Conservation (phyloP, 1,140 invertebrate species). For the Lerema accius region DNA sequence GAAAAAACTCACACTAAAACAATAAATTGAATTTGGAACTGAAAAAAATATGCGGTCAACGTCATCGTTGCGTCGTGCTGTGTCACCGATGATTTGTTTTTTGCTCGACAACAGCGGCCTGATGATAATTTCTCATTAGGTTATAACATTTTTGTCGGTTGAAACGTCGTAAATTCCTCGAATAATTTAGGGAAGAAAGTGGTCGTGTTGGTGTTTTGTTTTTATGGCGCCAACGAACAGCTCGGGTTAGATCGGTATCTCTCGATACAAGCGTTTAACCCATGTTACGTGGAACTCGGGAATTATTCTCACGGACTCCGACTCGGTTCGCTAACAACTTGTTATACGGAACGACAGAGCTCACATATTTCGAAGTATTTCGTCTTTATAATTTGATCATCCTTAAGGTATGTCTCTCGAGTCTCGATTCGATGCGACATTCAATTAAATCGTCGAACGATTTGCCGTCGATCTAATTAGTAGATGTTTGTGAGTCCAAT, state of each 20-base stretch:
- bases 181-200: slow-evolving; percentile 82
- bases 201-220: slow-evolving; percentile 79
- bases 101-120: slow-evolving; percentile 59
- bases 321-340: slow-evolving; percentile 66
- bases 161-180: slow-evolving; percentile 79
- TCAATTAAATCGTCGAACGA: slow-evolving; percentile 7
- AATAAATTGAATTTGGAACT: slow-evolving; percentile 70
- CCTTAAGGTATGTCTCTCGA: background rate
- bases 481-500: background rate
- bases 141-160: slow-evolving; percentile 80
- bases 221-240: slow-evolving; percentile 79
- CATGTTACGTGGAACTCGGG: slow-evolving; percentile 76
- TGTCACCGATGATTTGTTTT: slow-evolving; percentile 62
- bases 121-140: slow-evolving; percentile 83
- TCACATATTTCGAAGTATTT: slow-evolving; percentile 32
- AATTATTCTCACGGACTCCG: slow-evolving; percentile 71
- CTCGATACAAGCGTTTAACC: slow-evolving; percentile 79
- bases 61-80: slow-evolving; percentile 46
- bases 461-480: slow-evolving; percentile 3
- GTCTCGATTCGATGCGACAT: slow-evolving; percentile 8
- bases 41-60: slow-evolving; percentile 65
- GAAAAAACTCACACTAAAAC: slow-evolving; percentile 68
- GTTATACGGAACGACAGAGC: slow-evolving; percentile 52
- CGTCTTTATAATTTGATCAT: slow-evolving; percentile 6
- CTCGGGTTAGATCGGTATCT: slow-evolving; percentile 79